phyloP scores from a whole-genome alignment of 92 coral and sea anemone species.

The Heteractis magnifica region DNA sequence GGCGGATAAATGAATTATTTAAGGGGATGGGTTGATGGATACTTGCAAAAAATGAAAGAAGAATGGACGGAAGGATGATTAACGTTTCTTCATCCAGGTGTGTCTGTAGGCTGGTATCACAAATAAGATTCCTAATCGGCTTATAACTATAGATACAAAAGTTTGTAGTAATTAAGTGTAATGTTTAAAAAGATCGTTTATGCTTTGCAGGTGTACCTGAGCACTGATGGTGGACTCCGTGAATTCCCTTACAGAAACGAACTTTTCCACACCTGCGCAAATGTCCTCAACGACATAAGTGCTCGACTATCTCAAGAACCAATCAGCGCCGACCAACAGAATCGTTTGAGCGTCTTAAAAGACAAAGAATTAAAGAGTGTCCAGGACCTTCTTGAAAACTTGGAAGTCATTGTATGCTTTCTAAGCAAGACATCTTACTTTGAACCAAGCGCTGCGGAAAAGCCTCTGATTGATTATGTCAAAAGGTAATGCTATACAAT shows the following conservation, averaged over 20 bases:
- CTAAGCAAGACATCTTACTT: conserved; percentile 35
- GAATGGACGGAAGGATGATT: too few species aligned
- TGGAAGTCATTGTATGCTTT: conserved; percentile 59
- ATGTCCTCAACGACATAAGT: conserved; percentile 51
- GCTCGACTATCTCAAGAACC: conserved; percentile 47
- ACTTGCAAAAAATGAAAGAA: too few species aligned
- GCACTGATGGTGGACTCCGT: conserved; percentile 42
- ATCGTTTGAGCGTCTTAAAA: conserved; percentile 47
- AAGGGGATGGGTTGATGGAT: too few species aligned
- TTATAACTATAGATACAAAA: too few species aligned
- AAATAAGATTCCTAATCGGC: too few species aligned
- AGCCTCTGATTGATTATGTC: conserved; percentile 51
- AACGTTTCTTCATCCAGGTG: too few species aligned
- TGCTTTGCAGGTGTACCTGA: conserved; percentile 41
- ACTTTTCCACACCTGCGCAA: conserved; percentile 66
- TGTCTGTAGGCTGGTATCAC: too few species aligned
- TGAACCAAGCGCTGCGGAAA: conserved; percentile 13
- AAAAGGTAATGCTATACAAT: conserved; percentile 31
- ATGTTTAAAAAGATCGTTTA: too few species aligned
- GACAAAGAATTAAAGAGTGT: conserved; percentile 49
- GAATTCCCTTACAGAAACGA: conserved; percentile 60
- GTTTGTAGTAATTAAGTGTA: too few species aligned
- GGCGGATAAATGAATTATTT: too few species aligned
- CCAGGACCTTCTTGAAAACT: conserved; percentile 49
- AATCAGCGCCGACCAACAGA: conserved; percentile 45